Evolutionary conservation across 2,797 vertebrate genomes (phyloP).

Genomic region (Sparus aurata): DNA sequence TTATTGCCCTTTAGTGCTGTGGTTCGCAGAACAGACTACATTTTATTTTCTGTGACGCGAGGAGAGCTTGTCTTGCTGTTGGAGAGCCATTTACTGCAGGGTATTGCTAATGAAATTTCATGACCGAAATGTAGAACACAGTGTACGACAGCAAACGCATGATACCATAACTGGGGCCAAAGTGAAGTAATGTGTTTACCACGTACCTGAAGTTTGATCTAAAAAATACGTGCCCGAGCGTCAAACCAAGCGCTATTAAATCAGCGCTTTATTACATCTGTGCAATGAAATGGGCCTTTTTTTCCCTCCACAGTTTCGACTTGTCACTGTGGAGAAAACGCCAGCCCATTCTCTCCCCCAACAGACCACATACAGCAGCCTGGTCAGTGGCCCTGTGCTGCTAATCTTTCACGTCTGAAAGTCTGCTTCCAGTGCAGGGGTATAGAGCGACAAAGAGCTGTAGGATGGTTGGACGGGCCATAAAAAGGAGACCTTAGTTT

Average conservation of each 20-base stretch:
- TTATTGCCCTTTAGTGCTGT: constrained; percentile 53
- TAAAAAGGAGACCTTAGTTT: too few relatives aligned
- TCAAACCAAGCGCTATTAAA: not conserved
- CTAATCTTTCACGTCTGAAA: too few relatives aligned
- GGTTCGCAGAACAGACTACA: constrained; percentile 54
- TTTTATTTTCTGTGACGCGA: constrained; percentile 56
- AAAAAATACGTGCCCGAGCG: too few relatives aligned
- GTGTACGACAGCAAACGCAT: not conserved
- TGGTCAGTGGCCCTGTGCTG: too few relatives aligned
- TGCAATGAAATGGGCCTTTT: not conserved
- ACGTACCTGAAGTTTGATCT: not conserved
- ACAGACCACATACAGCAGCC: too few relatives aligned
- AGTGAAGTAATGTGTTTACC: not conserved
- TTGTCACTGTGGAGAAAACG: too few relatives aligned
- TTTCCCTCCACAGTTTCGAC: not conserved
- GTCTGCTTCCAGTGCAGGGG: too few relatives aligned
- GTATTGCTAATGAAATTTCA: constrained; percentile 40
- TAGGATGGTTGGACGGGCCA: too few relatives aligned
- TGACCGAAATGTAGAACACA: not conserved
- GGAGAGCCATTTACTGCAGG: constrained; percentile 36
- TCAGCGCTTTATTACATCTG: not conserved
- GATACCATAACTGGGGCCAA: not conserved
- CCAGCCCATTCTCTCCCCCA: too few relatives aligned
- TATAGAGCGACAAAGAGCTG: too few relatives aligned
- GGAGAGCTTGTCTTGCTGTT: constrained; percentile 22